Evolutionary conservation across 2,797 vertebrate genomes (phyloP).

Genomic region (Periophthalmus magnuspinnatus): DNA sequence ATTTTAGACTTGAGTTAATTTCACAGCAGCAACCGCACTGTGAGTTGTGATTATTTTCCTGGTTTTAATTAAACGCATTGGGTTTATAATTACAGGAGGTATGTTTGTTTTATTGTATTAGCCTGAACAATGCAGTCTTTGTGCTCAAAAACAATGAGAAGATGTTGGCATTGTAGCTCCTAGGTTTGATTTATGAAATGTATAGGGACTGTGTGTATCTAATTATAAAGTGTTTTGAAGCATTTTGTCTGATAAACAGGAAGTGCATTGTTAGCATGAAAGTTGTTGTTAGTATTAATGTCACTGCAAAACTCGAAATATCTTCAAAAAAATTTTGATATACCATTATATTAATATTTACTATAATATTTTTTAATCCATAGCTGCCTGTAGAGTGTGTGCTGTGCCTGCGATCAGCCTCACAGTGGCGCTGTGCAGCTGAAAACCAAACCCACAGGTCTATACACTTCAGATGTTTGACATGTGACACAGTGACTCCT

Average conservation of each 20-base stretch:
- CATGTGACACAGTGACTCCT: no score
- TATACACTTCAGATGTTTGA: no score
- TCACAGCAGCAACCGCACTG: neutral
- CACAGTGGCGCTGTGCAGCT: conserved; percentile 6
- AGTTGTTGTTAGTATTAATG: no score
- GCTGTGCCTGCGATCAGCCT: neutral
- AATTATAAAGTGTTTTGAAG: no score
- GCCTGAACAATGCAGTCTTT: neutral
- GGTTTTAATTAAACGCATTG: neutral
- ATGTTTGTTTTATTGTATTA: neutral
- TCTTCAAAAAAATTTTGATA: no score
- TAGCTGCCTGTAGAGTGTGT: neutral
- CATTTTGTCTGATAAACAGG: no score
- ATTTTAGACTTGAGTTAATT: neutral
- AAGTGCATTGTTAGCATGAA: no score
- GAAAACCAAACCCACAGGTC: neutral
- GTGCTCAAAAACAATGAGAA: neutral
- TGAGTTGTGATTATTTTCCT: neutral
- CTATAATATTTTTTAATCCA: no score
- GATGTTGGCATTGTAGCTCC: neutral
- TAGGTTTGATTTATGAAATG: no score
- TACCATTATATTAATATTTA: no score
- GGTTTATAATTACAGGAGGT: neutral
- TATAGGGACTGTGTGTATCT: no score
- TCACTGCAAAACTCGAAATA: no score